Conservation (phyloP, 2,888 invertebrate species). For the Xanthorhoe spadicearia region DNA sequence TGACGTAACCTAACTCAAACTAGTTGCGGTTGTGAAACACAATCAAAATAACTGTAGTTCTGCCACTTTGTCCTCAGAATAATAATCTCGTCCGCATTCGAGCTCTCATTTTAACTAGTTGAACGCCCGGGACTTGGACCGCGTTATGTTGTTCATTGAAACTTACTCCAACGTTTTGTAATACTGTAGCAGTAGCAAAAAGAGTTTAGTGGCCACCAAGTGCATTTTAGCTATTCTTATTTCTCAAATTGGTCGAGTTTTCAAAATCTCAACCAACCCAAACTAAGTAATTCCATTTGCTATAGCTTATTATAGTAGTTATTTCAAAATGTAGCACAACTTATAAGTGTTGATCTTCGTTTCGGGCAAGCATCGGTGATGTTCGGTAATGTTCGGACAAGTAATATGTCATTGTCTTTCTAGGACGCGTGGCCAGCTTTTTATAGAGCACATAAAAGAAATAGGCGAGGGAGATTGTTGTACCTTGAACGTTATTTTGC, state of each 20-base stretch:
- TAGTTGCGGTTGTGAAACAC: not conserved
- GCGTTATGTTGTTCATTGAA: not conserved
- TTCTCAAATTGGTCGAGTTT: no score
- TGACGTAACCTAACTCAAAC: not conserved
- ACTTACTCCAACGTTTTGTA: not conserved
- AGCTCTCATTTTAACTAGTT: not conserved
- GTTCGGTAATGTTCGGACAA: conserved; percentile 28
- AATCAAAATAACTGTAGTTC: conserved; percentile 2
- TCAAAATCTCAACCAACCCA: no score
- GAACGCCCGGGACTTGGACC: not conserved
- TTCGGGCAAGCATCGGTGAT: not conserved
- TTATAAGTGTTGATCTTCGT: not conserved
- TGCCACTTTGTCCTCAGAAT: not conserved
- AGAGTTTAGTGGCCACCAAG: no score
- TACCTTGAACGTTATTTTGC: conserved; percentile 36
- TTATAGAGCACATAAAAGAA: conserved; percentile 42
- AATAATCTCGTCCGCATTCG: not conserved
- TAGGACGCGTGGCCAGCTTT: conserved; percentile 39
- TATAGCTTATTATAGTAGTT: no score
- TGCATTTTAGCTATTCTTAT: no score
- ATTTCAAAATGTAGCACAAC: no score
- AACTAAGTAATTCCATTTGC: no score
- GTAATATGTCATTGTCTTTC: conserved; percentile 43
- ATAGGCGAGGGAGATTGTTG: conserved; percentile 38
- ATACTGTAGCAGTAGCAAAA: no score